Conservation (phyloP, 2,888 invertebrate species). For the Frankliniella intonsa region DNA sequence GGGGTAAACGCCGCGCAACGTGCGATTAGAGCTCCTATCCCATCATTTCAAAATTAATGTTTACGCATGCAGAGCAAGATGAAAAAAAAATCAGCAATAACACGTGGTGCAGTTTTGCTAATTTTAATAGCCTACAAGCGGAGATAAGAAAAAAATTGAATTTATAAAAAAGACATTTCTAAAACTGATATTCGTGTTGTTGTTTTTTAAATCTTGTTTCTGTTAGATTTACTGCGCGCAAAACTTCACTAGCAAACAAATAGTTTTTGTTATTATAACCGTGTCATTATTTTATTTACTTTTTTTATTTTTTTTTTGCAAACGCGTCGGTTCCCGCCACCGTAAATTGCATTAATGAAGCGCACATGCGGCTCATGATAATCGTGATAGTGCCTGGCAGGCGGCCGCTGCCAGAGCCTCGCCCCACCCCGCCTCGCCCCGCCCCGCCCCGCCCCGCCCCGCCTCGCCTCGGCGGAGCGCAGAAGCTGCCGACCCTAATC, state of each 20-base stretch:
- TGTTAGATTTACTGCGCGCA: too few relatives aligned
- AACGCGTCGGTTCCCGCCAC: not conserved
- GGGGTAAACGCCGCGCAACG: not conserved
- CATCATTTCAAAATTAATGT: not conserved
- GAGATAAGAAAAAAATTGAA: too few relatives aligned
- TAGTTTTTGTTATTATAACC: too few relatives aligned
- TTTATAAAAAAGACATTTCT: too few relatives aligned
- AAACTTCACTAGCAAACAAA: too few relatives aligned
- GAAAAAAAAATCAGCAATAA: not conserved
- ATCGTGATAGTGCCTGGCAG: not conserved
- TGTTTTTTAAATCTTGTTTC: too few relatives aligned
- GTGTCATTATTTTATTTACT: too few relatives aligned
- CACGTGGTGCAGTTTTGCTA: not conserved
- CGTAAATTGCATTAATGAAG: constrained; percentile 20
- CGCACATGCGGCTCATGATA: constrained; percentile 5
- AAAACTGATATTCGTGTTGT: too few relatives aligned
- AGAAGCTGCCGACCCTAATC: constrained; percentile 8
- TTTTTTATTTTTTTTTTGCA: not conserved
- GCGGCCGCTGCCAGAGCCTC: not conserved
- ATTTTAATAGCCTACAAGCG: too few relatives aligned
- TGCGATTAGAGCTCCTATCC: not conserved
- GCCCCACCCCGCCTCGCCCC: not conserved
- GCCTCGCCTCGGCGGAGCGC: not conserved
- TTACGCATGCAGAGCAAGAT: not conserved
- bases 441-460: not conserved